Evolutionary conservation across 2,113 vertebrate species (phyloP).

Genomic region (Myotis yumanensis): DNA sequence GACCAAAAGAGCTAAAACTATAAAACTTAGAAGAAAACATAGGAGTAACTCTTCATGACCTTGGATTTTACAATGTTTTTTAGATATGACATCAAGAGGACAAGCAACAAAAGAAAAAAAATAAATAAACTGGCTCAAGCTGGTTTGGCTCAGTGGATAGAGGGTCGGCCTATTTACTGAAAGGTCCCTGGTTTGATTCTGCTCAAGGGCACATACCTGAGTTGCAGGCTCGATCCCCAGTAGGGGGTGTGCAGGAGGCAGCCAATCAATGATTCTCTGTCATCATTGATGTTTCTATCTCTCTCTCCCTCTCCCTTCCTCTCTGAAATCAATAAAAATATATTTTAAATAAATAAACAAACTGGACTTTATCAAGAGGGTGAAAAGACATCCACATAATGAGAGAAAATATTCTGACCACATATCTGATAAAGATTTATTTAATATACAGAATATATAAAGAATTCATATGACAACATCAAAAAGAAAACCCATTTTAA

Average conservation of each 20-base stretch:
- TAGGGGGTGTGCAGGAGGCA: no score
- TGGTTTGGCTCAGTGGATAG: no score
- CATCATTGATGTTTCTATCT: no score
- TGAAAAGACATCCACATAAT: not conserved
- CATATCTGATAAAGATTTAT: not conserved
- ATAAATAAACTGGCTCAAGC: no score
- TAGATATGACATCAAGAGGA: not conserved
- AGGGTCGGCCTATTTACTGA: no score
- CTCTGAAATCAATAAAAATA: no score
- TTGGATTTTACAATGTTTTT: not conserved
- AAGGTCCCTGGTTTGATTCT: no score
- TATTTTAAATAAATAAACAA: not conserved
- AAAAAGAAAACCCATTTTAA: not conserved
- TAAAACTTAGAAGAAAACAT: constrained; percentile 6
- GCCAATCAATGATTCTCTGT: no score
- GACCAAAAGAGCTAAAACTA: not conserved
- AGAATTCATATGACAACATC: not conserved
- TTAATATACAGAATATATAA: not conserved
- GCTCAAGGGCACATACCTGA: no score
- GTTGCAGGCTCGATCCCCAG: no score
- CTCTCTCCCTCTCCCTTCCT: no score
- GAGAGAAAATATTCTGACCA: not conserved
- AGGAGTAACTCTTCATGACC: not conserved
- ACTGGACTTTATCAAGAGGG: not conserved
- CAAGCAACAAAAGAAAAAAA: not conserved